Evolutionary conservation across 2,797 vertebrate genomes (phyloP).

Genomic region (Lycodopsis pacificus): DNA sequence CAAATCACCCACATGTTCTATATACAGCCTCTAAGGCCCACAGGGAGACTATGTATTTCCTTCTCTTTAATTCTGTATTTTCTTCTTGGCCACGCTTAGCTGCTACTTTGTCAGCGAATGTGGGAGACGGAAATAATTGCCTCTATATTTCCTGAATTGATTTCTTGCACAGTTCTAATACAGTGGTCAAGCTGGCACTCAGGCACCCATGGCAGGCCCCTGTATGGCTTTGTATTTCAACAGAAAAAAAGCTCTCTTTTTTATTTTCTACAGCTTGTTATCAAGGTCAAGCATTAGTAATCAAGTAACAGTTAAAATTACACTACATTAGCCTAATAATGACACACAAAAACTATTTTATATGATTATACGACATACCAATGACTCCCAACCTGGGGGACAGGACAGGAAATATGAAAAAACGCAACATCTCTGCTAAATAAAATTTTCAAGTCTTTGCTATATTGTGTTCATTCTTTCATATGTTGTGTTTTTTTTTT

Average conservation of each 20-base stretch:
- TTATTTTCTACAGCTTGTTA: slow-evolving; percentile 49
- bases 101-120: slow-evolving; percentile 84
- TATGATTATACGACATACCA: neutral
- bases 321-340: neutral
- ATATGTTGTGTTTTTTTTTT: neutral
- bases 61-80: slow-evolving; percentile 77
- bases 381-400: too few species aligned
- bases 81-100: slow-evolving; percentile 71
- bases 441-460: neutral
- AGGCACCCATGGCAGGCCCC: slow-evolving; percentile 69
- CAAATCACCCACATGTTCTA: slow-evolving; percentile 63
- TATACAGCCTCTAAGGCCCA: slow-evolving; percentile 51
- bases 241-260: slow-evolving; percentile 39
- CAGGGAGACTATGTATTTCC: slow-evolving; percentile 65
- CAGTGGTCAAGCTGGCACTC: slow-evolving; percentile 78
- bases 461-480: neutral
- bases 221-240: slow-evolving; percentile 64
- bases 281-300: slow-evolving; percentile 57
- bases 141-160: slow-evolving; percentile 87
- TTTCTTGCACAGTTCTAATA: slow-evolving; percentile 83
- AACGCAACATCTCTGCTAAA: neutral
- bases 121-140: slow-evolving; percentile 87
- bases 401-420: neutral
- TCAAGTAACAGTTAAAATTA: slow-evolving; percentile 23
- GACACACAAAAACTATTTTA: neutral